These are phyloP conservation scores for Oncorhynchus gorbuscha DNA, from an alignment of 2,113 vertebrate species.

Conservation along the genomic window DNA sequence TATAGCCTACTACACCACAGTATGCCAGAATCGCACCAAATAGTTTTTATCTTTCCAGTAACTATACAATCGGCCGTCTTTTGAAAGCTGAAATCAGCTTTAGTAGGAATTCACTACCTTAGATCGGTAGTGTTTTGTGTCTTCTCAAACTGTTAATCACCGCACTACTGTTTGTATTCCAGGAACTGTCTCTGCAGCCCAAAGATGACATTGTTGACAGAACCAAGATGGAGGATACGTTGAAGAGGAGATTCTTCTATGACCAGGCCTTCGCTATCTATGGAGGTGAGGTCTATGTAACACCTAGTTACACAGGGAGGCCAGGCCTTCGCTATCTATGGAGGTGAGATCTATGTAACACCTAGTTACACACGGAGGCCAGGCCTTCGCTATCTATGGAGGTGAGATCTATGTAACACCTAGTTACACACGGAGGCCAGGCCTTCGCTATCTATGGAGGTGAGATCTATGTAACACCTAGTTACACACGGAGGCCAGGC, in stretches of 20 bases:
- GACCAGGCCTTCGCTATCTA: constrained; percentile 99
- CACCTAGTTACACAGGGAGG: not conserved
- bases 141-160: not conserved
- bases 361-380: too few species aligned
- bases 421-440: too few species aligned
- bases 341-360: constrained; percentile 75
- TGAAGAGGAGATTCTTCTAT: constrained; percentile 97
- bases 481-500: too few species aligned
- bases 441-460: too few species aligned
- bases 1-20: not conserved
- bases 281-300: constrained; percentile 79
- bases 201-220: constrained; percentile 96
- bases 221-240: constrained; percentile 95
- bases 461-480: too few species aligned
- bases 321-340: constrained; percentile 98
- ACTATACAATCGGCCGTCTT: not conserved
- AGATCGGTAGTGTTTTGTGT: not conserved
- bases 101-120: not conserved
- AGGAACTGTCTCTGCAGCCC: constrained; percentile 93
- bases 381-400: too few species aligned
- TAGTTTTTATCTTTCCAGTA: too few species aligned
- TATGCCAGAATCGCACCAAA: too few species aligned
- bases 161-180: constrained; percentile 12
- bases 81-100: not conserved
- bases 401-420: too few species aligned